Base-by-base conservation (phyloP, 2,797 vertebrate species). In the Melanotaenia trifasciata region DNA sequence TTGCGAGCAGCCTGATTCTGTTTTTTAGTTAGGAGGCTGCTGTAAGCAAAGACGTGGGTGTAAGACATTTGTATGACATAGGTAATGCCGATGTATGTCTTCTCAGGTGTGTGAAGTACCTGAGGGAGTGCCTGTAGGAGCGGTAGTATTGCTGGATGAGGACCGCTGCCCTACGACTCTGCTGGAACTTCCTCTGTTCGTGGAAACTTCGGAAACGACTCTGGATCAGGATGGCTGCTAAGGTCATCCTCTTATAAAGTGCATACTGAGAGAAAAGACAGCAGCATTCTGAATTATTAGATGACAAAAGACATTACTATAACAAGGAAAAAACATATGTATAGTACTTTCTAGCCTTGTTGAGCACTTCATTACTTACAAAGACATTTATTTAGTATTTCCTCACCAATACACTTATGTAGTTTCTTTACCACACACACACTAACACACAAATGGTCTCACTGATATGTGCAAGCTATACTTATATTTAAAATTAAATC, bases 181-280 rank as follows among this genome's bases (percentile, higher is more conserved):
- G 98, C 93, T 98, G 98, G 90, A 99, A 99, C 90, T 96, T 97
- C 81, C 97, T 98, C 93, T 99, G 97, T 87, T 99, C 97, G 0
- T 98, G 96, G 72, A 99, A 99, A 93, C 98, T 99, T 92, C 98
- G 96, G 94, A 99, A 99, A 94, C 98, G 98, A 94, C 98, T 99
- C 97, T 99, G 98, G 95, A 99, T 99, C 74, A 99, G 96, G 94
- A 99, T 98, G 95, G 98, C 98, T 89, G 98, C 98, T 95, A 98
- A 96, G 57, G 98, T 99, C 98, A 99, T 99, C 96, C 98, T 98
- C 94, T 97, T 99, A 95, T 99, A 99, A 98, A 99, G 98, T 97
- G 98, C 98, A 94, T 99, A 99, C 98, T 99, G 92, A 70, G 69
- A 79, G 91, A 94, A 20, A 94, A 38, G 30, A 81, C 36, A 58